Base-by-base conservation (phyloP, 2,888 invertebrate species). In the Apodemia mormo region DNA sequence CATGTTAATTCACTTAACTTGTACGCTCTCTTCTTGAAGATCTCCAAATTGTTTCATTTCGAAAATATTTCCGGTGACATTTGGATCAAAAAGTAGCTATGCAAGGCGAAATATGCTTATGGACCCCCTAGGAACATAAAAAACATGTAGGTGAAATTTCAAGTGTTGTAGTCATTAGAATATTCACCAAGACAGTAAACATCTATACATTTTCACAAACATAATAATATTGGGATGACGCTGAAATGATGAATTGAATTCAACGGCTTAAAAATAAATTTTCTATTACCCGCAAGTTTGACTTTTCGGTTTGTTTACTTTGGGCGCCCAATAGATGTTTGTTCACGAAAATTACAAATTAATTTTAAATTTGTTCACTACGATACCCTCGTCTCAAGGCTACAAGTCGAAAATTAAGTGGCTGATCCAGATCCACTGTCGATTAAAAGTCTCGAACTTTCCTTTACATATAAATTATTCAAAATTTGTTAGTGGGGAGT, bases 401-500 rank as follows among this genome's bases (percentile, higher is more conserved):
- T 9, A 58, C 29, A 22, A 58, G 56, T 29, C 29, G 29, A 58
- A 12, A 58, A 58, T 58, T 58, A 58, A 58, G 56, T 58, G 56
- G 56, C 56, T 58, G 56, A 58, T 58, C 56, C 56, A 49, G 49
- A 49, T 49, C 49, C 49, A 58, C 22, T 58, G 56, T 58, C 56
- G 29, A 58, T 58, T 30, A 58, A 56, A 56, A 29, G 30, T 29
- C 29, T 29, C 56, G 49, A 61, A 68, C 12, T 68, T 45, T 66
- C 37, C 40, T 49, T 49, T 14, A 49, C 49, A 10, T 45, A 43
- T 65, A 22, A 52, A 71, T 61, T 45, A 70, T 70, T 58, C 68
- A 70, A 52, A 72, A 70, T 68, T 68, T 56, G 56, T 56, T 56
- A 56, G 56, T 56, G 56, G 56, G 14, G 49, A 22, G 29, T 56